phyloP scores from a whole-genome alignment of 2,888 invertebrate species.

The Cremastinae sp. region DNA sequence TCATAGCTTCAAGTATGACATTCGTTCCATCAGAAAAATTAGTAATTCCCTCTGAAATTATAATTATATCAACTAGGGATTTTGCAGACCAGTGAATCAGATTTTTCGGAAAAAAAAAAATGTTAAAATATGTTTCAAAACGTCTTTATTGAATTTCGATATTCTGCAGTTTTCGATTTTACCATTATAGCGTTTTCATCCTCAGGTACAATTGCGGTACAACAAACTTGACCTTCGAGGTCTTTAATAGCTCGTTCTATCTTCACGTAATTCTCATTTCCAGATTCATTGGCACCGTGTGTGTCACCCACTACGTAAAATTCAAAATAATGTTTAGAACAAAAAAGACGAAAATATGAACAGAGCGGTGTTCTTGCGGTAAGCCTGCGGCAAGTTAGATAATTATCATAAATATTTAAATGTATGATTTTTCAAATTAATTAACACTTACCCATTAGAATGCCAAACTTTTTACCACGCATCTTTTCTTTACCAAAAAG shows the following conservation, averaged over 20 bases:
- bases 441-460: conserved; percentile 71
- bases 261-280: conserved; percentile 87
- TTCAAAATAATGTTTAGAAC: conserved; percentile 72
- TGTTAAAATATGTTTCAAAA: no score
- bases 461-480: conserved; percentile 70
- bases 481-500: conserved; percentile 61
- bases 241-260: conserved; percentile 82
- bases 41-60: conserved; percentile 98
- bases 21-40: conserved; percentile 94
- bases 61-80: conserved; percentile 83
- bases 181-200: conserved; percentile 85
- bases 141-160: conserved; percentile 4
- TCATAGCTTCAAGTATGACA: conserved; percentile 97
- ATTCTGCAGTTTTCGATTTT: conserved; percentile 39
- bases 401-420: no score
- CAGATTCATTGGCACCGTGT: conserved; percentile 83
- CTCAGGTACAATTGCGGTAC: conserved; percentile 87
- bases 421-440: no score
- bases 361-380: no score
- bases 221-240: conserved; percentile 82
- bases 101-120: conserved; percentile 78
- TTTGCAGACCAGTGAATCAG: conserved; percentile 84
- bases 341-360: not conserved
- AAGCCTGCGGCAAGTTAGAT: no score
- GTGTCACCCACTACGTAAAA: conserved; percentile 87